A percentile compares a stretch with the other conserved stretches of the same genome.
These are phyloP conservation scores for Herpailurus yagouaroundi DNA, from an alignment of 2,113 vertebrate genomes.

Conservation along the genomic window DNA sequence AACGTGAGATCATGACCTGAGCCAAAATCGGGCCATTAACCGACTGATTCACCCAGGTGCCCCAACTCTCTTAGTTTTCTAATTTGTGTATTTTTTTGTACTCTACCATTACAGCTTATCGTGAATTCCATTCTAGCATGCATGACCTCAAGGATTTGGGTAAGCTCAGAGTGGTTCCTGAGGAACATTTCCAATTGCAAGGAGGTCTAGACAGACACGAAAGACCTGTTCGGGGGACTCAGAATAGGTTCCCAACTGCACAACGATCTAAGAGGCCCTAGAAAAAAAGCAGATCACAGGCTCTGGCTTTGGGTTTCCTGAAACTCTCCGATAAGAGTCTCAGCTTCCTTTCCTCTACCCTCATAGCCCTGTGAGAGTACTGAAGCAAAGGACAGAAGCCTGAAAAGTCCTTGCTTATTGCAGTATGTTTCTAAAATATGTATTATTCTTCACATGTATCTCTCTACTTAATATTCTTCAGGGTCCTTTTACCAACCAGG, in stretches of 20 bases:
- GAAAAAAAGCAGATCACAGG: no score
- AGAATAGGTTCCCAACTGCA: neutral
- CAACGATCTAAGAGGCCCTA: neutral
- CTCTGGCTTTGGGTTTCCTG: neutral
- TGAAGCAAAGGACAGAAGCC: neutral
- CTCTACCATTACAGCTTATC: neutral
- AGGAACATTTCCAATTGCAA: neutral
- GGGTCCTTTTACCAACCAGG: conserved; percentile 30
- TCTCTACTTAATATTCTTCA: conserved; percentile 61
- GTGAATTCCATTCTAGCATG: neutral
- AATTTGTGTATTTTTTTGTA: neutral
- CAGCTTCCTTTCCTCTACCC: neutral
- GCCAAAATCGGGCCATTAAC: no score
- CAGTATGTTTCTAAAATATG: neutral
- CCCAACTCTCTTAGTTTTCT: neutral
- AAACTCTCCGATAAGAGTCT: neutral
- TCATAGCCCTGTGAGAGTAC: neutral
- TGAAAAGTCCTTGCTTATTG: neutral
- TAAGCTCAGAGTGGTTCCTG: neutral
- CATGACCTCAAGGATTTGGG: neutral
- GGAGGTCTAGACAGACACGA: neutral
- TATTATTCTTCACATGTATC: conserved; percentile 39
- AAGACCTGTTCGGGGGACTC: neutral
- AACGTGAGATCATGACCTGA: no score
- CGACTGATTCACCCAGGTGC: no score